Base-by-base conservation (phyloP, 2,888 invertebrate genomes). In the Disparrhopalites patrizii region DNA sequence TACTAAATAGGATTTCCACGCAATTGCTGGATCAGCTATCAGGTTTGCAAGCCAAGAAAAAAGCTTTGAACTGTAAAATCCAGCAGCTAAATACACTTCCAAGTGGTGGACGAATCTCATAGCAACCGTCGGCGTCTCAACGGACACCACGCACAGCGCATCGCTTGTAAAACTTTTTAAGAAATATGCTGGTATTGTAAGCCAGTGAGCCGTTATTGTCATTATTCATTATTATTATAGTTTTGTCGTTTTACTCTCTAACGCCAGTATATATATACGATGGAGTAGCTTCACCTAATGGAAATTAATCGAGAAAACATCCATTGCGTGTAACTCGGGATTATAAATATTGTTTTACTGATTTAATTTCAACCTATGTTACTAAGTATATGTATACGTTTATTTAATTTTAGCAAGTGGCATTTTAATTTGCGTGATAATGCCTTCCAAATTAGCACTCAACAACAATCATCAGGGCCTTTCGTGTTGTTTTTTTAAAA, bases 21-120 rank as follows among this genome's bases (percentile, higher is more conserved):
- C 73, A 75, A 57, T 68, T 75, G 20, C 62, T 75, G 28, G 73
- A 75, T 51, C 75, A 75, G 55, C 62, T 75, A 15, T 70, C 75
- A 36, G 71, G 70, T 20, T 58, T 75, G 25, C 72, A 73, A 57
- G 67, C 73, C 18, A 72, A 72, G 58, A 69, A 70, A 57, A 70
- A 70, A 55, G 65, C 70, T 47, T 66, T 75, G 64, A 71, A 68
- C 57, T 70, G 68, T 67, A 74, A 74, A 67, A 71, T 75, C 55
- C 70, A 70, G 51, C 70, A 75, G 51, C 50, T 75, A 20, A 43
- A 47, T 43, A 54, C 68, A 50, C 55, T 54, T 51, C 65, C 65
- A 10, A 55, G 50, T 33, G 57, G 58, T 31, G 58, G 64, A 5
- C 20, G 64, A 64, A 64, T 64, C 64, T 64, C 64, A 20, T 63